Conservation (phyloP, 1,140 invertebrate genomes). For the Diabrotica virgifera region DNA sequence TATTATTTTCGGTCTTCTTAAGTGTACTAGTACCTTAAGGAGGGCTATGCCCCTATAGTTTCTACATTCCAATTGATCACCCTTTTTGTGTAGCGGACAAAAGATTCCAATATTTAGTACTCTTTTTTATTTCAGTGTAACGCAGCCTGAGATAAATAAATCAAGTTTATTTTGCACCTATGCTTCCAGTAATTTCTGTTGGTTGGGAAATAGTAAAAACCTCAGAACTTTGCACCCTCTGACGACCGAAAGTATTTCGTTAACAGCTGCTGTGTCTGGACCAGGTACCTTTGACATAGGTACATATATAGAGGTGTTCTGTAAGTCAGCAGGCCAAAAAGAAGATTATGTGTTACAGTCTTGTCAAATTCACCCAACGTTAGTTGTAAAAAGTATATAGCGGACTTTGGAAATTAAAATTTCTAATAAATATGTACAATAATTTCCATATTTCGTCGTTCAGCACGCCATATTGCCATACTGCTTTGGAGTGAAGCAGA, state of each 20-base stretch:
- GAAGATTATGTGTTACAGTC: slow-evolving; percentile 37
- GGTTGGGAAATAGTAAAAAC: slow-evolving; percentile 40
- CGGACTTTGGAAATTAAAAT: too few species aligned
- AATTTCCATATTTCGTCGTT: too few species aligned
- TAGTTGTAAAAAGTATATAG: slow-evolving; percentile 38
- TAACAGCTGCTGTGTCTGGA: slow-evolving; percentile 38
- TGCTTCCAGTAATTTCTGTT: slow-evolving; percentile 43
- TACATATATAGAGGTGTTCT: slow-evolving; percentile 41
- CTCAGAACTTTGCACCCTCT: slow-evolving; percentile 38
- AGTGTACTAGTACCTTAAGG: too few species aligned
- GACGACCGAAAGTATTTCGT: slow-evolving; percentile 34
- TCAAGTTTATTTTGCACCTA: slow-evolving; percentile 34
- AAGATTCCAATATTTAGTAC: background rate
- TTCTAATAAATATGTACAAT: too few species aligned
- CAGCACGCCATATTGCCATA: too few species aligned
- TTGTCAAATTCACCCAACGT: slow-evolving; percentile 41
- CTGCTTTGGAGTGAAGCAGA: too few species aligned
- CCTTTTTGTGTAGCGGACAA: too few species aligned
- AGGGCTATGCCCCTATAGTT: too few species aligned
- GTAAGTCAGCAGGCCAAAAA: slow-evolving; percentile 32
- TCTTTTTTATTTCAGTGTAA: slow-evolving; percentile 27
- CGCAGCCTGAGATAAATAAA: slow-evolving; percentile 5
- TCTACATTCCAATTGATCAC: too few species aligned
- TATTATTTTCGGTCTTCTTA: too few species aligned
- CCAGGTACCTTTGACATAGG: slow-evolving; percentile 47